These are phyloP conservation scores for Athrips mouffetella DNA, from an alignment of 2,888 invertebrate species.

Conservation along the genomic window DNA sequence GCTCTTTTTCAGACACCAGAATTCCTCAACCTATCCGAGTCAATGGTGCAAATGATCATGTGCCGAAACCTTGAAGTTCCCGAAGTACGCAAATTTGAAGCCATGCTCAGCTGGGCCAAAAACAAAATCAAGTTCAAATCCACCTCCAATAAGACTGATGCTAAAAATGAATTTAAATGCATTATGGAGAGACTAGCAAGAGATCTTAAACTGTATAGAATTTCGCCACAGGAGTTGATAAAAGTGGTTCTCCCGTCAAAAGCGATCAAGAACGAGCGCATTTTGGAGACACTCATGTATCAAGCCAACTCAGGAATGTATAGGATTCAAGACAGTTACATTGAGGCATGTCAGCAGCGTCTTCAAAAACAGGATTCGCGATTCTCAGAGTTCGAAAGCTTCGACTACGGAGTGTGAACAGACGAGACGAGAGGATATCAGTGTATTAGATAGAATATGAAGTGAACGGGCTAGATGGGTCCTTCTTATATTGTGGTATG, in stretches of 20 bases:
- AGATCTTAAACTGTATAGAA: conserved; percentile 92
- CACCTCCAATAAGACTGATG: conserved; percentile 87
- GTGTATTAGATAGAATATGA: conserved; percentile 73
- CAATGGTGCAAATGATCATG: conserved; percentile 97
- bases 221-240: conserved; percentile 94
- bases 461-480: conserved; percentile 53
- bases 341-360: conserved; percentile 92
- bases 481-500: conserved; percentile 68
- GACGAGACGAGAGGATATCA: conserved; percentile 72
- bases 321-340: conserved; percentile 90
- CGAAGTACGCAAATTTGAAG: conserved; percentile 94
- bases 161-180: conserved; percentile 93
- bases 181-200: conserved; percentile 94
- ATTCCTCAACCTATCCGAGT: conserved; percentile 92
- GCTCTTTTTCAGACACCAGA: conserved; percentile 90
- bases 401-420: conserved; percentile 84
- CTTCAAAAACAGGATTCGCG: conserved; percentile 93
- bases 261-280: conserved; percentile 94
- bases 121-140: conserved; percentile 89
- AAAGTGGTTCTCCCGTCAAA: conserved; percentile 95
- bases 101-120: conserved; percentile 94
- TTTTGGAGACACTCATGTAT: conserved; percentile 94
- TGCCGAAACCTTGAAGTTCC: conserved; percentile 92
- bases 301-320: conserved; percentile 96
- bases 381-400: conserved; percentile 88